Conservation (phyloP, 2,797 vertebrate species). For the Brachyalestes nurse region DNA sequence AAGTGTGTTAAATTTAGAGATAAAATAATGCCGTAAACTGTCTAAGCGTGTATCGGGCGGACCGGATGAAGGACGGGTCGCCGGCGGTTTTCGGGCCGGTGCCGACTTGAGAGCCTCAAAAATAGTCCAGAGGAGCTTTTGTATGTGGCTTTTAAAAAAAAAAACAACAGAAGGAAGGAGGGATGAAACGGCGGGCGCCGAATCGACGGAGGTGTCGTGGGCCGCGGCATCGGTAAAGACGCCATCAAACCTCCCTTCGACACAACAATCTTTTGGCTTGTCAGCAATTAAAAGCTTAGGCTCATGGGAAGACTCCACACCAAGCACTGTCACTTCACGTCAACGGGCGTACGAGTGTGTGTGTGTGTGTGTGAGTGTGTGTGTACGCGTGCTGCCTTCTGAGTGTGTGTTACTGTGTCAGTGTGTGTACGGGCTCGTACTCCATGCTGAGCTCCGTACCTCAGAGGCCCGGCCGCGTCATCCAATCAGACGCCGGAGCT, state of each 20-base stretch:
- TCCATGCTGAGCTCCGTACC: constrained; percentile 27
- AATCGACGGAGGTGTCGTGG: not conserved
- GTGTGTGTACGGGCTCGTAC: constrained; percentile 31
- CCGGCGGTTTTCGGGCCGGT: not conserved
- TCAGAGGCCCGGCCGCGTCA: constrained; percentile 30
- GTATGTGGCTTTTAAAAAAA: not conserved
- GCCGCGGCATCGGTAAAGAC: not conserved
- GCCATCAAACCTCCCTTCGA: not conserved
- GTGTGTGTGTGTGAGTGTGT: constrained; percentile 28
- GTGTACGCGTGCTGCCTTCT: constrained; percentile 6
- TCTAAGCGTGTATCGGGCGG: not conserved
- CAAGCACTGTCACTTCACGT: constrained; percentile 13
- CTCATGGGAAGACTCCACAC: constrained; percentile 13
- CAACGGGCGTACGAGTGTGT: not conserved
- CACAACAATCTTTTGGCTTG: constrained; percentile 7
- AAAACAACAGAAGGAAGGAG: not conserved
- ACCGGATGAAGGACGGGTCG: not conserved
- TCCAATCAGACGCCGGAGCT: constrained; percentile 47
- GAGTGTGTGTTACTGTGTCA: constrained; percentile 34
- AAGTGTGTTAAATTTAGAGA: constrained; percentile 10
- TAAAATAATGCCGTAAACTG: not conserved
- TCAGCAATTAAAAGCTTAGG: constrained; percentile 19
- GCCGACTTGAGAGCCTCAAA: not conserved
- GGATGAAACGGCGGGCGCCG: not conserved
- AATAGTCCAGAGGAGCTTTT: not conserved